Conservation (phyloP, 2,113 vertebrate genomes). For the Orientallactaga bullata region DNA sequence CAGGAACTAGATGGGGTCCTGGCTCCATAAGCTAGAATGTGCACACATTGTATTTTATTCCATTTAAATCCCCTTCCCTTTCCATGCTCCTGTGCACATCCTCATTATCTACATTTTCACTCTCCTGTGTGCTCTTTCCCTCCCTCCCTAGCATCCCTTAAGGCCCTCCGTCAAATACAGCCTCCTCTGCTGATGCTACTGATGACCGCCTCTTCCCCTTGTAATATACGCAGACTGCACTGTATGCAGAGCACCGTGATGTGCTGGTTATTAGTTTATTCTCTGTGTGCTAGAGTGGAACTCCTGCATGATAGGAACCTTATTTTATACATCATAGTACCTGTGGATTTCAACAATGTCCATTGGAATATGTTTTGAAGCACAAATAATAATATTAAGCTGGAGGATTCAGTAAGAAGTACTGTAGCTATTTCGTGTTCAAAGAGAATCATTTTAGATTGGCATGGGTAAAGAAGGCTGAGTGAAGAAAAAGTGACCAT, state of each 20-base stretch:
- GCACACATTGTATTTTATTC: background rate
- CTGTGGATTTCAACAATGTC: background rate
- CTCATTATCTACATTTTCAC: background rate
- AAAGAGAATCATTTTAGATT: background rate
- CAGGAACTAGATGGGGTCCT: background rate
- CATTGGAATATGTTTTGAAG: background rate
- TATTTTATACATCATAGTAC: background rate
- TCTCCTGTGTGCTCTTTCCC: background rate
- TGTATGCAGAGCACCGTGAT: background rate
- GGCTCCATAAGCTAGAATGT: background rate
- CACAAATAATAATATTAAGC: background rate
- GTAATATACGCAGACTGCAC: background rate
- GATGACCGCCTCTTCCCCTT: background rate
- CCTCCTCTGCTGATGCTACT: background rate
- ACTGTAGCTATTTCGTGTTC: background rate
- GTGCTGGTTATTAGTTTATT: background rate
- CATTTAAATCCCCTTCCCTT: slow-evolving; percentile 1
- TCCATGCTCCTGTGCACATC: background rate
- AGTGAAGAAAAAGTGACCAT: background rate
- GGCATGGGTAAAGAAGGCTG: background rate
- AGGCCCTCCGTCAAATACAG: background rate
- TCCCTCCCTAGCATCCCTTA: background rate
- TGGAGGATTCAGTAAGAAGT: background rate
- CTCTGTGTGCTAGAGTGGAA: background rate
- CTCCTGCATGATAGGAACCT: background rate